Conservation (phyloP, 2,888 invertebrate species). For the Nomada ruficornis region DNA sequence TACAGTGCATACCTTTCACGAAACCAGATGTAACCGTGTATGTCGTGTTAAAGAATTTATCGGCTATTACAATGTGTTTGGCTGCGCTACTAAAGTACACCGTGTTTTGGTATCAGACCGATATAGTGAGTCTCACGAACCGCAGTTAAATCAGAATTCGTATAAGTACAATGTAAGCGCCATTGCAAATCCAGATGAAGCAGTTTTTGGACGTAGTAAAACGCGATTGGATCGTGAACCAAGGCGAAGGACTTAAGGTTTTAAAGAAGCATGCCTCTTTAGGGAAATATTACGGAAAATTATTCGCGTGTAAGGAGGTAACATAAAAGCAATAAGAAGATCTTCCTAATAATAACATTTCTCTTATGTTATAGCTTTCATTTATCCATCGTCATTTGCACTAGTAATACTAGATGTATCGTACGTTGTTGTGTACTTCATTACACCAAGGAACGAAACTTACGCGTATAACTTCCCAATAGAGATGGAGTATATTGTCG, state of each 20-base stretch:
- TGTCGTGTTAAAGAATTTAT: neutral
- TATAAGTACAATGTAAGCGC: neutral
- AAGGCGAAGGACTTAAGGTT: neutral
- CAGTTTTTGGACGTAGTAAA: neutral
- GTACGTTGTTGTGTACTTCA: neutral
- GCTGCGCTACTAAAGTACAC: neutral
- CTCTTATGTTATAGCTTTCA: conserved; percentile 6
- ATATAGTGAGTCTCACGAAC: conserved; percentile 13
- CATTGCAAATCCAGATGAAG: neutral
- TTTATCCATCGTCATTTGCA: neutral
- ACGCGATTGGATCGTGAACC: neutral
- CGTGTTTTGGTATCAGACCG: neutral
- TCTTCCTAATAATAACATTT: too few relatives aligned
- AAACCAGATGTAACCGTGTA: neutral
- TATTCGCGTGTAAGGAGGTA: conserved; percentile 2
- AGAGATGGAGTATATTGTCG: conserved; percentile 1
- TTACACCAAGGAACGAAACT: conserved; percentile 24
- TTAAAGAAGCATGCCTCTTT: neutral
- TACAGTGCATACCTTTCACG: neutral
- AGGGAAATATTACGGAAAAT: neutral
- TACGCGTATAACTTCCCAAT: neutral
- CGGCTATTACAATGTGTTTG: neutral
- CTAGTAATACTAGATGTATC: neutral
- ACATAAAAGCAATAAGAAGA: too few relatives aligned
- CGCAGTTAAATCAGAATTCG: neutral